Conservation (phyloP, 2,888 invertebrate genomes). For the Allophyes oxyacanthae region DNA sequence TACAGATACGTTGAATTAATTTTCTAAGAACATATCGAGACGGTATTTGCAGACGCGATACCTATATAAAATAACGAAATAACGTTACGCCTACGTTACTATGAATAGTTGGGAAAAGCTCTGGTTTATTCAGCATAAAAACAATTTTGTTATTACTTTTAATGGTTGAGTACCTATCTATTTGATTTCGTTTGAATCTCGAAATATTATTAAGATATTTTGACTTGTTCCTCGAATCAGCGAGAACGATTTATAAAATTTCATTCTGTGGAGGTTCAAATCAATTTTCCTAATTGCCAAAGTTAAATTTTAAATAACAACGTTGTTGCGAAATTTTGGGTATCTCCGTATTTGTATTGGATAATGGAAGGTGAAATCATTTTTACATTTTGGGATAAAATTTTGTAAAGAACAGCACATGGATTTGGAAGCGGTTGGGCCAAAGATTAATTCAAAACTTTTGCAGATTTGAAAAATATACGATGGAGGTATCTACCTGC, state of each 20-base stretch:
- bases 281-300: conserved; percentile 65
- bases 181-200: conserved; percentile 47
- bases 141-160: conserved; percentile 53
- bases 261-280: conserved; percentile 54
- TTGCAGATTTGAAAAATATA: conserved; percentile 42
- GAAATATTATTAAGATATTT: conserved; percentile 55
- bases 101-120: conserved; percentile 15
- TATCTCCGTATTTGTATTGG: conserved; percentile 36
- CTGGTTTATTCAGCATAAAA: conserved; percentile 10
- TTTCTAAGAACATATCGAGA: conserved; percentile 26
- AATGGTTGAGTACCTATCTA: conserved; percentile 41
- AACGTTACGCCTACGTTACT: conserved; percentile 13
- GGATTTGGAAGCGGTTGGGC: conserved; percentile 37
- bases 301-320: conserved; percentile 64
- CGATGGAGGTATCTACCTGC: conserved; percentile 2
- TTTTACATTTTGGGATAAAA: conserved; percentile 46
- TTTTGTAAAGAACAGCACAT: conserved; percentile 35
- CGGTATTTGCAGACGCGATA: conserved; percentile 18
- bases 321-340: conserved; percentile 45
- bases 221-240: conserved; percentile 55
- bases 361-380: conserved; percentile 50
- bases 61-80: conserved; percentile 36
- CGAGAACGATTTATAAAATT: conserved; percentile 61
- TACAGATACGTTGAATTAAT: conserved; percentile 30
- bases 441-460: conserved; percentile 38